Base-by-base conservation (phyloP, 2,113 vertebrate species). In the Larimichthys crocea region DNA sequence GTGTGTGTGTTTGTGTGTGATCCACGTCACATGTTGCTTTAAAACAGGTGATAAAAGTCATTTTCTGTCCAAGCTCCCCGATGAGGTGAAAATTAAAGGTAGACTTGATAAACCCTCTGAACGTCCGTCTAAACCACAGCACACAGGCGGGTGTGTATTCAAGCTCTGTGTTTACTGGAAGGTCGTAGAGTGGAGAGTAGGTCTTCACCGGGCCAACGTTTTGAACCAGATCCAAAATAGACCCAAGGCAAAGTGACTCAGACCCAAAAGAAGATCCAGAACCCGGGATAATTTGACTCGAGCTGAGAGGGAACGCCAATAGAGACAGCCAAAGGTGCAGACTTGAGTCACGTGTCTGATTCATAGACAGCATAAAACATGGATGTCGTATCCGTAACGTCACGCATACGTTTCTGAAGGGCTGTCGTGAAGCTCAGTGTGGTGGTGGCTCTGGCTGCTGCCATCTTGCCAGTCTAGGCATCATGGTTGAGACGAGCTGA, bases 81-180 rank as follows among this genome's bases (percentile, higher is more conserved):
- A 59, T 72, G 80, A 76, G 80, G 48, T 79, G 61, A 65, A 86
- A 78, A 80, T 85, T 62, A 72, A 83, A 82, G 59, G 48, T 19
- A 24, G 56, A 2, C 62, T 40, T 40, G 65, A 79, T 76, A 76
- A 74, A 76, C 59, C 71, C 10, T 53, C 79, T 14, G 44, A 88
- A 57, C 35, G 20, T 74, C 50, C 26, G n/a, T 52, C 44, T 40
- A 11, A 11, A 62, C 5, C 0, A 1, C n/a, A 49, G 42, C 46
- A 44, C 35, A 10, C n/a, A 16, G 19, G 10, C 7, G 12, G 10
- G 29, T 35, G 26, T 14, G 3, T 42, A 16, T n/a, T 5, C 20
- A 55, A 26, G 35, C 11, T 5, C 8, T 2, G 35, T 10, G 48
- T 62, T 7, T 5, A 20, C 15, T 15, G 40, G 40, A 20, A 48